Percentiles rank a stretch among this genome's conserved stretches.
phyloP scores from a whole-genome alignment of 1,140 invertebrate genomes.

The Dolichoris vasculosae region DNA sequence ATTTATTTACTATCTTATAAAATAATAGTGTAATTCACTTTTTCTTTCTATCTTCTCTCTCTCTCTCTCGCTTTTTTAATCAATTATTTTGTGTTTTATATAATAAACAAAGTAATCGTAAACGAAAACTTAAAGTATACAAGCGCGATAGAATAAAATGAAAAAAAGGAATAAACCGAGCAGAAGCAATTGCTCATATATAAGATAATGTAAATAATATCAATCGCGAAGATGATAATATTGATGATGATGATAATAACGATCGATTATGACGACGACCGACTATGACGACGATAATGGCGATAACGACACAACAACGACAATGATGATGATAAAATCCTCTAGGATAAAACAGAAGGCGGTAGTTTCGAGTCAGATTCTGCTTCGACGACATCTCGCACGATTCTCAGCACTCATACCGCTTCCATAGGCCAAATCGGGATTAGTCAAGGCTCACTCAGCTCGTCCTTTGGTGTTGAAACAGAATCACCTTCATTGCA shows the following conservation, averaged over 20 bases:
- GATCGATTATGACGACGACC: neutral
- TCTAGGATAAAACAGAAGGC: constrained; percentile 79
- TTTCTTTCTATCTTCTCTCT: neutral
- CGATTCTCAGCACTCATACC: constrained; percentile 78
- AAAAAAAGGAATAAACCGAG: neutral
- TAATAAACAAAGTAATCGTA: neutral
- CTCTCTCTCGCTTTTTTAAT: neutral
- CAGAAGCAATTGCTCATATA: no score
- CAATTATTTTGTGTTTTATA: no score
- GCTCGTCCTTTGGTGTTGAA: constrained; percentile 66
- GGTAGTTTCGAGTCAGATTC: constrained; percentile 84
- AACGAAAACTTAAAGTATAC: neutral
- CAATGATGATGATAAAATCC: neutral
- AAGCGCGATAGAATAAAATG: neutral
- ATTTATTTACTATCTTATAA: no score
- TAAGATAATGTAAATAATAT: neutral
- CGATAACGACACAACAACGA: neutral
- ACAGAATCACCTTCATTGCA: constrained; percentile 75
- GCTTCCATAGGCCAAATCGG: constrained; percentile 60
- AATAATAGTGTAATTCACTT: no score
- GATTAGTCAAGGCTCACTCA: constrained; percentile 60
- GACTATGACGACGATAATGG: neutral
- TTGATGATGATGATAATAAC: neutral
- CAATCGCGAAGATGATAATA: neutral
- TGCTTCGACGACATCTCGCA: constrained; percentile 80